Base-by-base conservation (phyloP, 2,797 vertebrate genomes). In the Apogon talboti region DNA sequence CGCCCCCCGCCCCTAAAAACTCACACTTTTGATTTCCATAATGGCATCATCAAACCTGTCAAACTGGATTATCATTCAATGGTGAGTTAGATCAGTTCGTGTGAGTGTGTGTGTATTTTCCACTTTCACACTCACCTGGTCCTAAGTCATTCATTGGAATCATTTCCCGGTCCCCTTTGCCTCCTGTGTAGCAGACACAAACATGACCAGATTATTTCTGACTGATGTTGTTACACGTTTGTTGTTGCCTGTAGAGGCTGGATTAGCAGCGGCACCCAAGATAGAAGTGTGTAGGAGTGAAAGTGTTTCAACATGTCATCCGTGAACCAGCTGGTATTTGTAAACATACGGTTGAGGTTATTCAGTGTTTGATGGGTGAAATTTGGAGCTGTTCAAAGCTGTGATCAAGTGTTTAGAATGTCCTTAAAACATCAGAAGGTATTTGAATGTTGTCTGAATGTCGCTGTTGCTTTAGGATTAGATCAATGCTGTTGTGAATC, bases 71-170 rank as follows among this genome's bases (percentile, higher is more conserved):
- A 24, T 24, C 21, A 24, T 24, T 24, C 21, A 24, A 2, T 33
- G 35, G 57, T 37, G 0, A 18, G 2, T 14, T 21, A 14, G 48
- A 18, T 53, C 12, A 11, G 5, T 37, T 14, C 41, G 33, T 59
- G 11, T 15, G 48, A n/a, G 7, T 16, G 11, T 14, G 15, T 44
- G 18, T 13, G 12, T 53, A 1, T 21, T 30, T 49, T 15, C 2
- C 33, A 12, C 11, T 41, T 68, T 69, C 8, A 56, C 64, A 76
- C 84, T 88, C 78, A 93, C 97, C 97, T 95, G 96, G 95, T 93
- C 97, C 96, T 89, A 98, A 81, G 88, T 93, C 97, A 86, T 96
- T 96, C 92, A 98, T 91, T 76, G 96, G 96, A 91, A 98, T 98
- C 93, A 96, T 96, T 57, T 98, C 97, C 72, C 94, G 87, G 61